Conservation (phyloP, 2,888 invertebrate genomes). For the Euplagia quadripunctaria region DNA sequence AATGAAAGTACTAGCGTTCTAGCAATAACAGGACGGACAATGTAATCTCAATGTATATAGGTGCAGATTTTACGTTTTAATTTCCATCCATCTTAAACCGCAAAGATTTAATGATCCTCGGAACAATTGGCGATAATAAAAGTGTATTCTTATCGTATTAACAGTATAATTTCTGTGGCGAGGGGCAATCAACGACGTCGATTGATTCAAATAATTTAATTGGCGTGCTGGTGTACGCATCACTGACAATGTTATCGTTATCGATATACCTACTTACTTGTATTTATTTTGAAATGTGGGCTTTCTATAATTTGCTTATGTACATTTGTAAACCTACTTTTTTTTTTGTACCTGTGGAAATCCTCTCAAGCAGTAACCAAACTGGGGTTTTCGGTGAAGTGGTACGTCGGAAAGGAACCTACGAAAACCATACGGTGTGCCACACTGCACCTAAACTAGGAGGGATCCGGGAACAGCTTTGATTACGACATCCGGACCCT, state of each 20-base stretch:
- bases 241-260: slow-evolving; percentile 41
- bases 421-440: too few species aligned
- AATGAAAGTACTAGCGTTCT: too few species aligned
- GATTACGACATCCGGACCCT: too few species aligned
- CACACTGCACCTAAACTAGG: too few species aligned
- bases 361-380: too few species aligned
- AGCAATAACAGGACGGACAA: not conserved
- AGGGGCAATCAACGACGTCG: slow-evolving; percentile 36
- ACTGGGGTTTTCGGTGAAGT: too few species aligned
- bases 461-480: too few species aligned
- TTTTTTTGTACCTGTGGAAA: too few species aligned
- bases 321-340: not conserved
- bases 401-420: too few species aligned
- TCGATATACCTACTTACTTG: slow-evolving; percentile 17
- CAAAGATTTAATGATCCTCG: slow-evolving; percentile 36
- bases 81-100: slow-evolving; percentile 15
- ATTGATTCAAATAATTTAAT: slow-evolving; percentile 53
- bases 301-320: not conserved
- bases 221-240: slow-evolving; percentile 38
- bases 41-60: not conserved
- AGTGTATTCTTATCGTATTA: slow-evolving; percentile 44
- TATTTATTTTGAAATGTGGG: not conserved
- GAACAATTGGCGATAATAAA: slow-evolving; percentile 36
- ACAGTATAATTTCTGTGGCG: slow-evolving; percentile 43
- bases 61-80: slow-evolving; percentile 15